Percentiles rank a stretch among this genome's conserved stretches.
Evolutionary conservation across 2,888 invertebrate genomes (phyloP).

Genomic region (Balanococcus diminutus): DNA sequence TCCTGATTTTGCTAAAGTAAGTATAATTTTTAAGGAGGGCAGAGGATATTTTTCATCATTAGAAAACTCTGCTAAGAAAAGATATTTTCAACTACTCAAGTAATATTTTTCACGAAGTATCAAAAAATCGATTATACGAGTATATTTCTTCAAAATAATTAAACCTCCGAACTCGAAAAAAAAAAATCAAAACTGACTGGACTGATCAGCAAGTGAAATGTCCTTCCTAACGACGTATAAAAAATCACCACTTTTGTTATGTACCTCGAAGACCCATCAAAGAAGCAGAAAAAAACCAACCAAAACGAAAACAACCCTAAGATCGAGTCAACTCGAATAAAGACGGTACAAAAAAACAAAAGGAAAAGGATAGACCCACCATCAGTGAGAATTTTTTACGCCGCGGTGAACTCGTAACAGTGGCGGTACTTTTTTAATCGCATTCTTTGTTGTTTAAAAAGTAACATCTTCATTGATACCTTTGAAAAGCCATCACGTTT

Average conservation of each 20-base stretch:
- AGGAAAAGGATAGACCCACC: background rate
- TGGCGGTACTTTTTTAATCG: conserved; percentile 4
- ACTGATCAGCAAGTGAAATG: too few species aligned
- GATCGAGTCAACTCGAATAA: background rate
- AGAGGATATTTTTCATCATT: too few species aligned
- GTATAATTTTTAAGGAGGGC: too few species aligned
- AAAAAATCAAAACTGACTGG: too few species aligned
- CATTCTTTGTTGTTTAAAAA: conserved; percentile 4
- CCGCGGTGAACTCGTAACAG: conserved; percentile 4
- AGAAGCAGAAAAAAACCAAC: background rate
- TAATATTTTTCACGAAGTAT: too few species aligned
- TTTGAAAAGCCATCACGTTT: conserved; percentile 16
- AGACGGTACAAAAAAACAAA: background rate
- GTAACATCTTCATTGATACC: conserved; percentile 31
- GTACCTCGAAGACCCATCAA: background rate
- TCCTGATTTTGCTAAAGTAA: too few species aligned
- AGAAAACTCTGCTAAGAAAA: too few species aligned
- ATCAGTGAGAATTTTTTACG: background rate
- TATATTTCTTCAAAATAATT: too few species aligned
- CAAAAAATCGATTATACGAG: too few species aligned
- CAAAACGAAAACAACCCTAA: background rate
- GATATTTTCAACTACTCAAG: too few species aligned
- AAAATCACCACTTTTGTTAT: background rate
- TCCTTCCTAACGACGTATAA: background rate
- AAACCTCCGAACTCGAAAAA: too few species aligned